These are phyloP conservation scores for Petrolisthes manimaculis DNA, from an alignment of 2,888 invertebrate species.

Conservation along the genomic window DNA sequence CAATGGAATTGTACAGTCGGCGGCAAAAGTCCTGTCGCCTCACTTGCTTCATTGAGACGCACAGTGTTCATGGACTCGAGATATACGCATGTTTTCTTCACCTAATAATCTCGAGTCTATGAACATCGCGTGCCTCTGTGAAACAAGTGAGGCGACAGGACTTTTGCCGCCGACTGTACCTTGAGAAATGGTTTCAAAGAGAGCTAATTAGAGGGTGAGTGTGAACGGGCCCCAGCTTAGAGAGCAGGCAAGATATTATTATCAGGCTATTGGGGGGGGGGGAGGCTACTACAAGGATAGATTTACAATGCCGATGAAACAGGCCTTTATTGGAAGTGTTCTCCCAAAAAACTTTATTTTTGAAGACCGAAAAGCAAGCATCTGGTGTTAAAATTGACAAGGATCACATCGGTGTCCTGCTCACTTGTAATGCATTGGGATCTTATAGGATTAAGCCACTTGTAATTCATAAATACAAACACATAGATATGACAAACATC, in stretches of 20 bases:
- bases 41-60: too few species aligned
- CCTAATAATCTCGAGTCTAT: too few species aligned
- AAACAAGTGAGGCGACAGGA: too few species aligned
- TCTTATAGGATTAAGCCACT: slow-evolving; percentile 13
- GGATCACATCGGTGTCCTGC: neutral
- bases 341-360: slow-evolving; percentile 55
- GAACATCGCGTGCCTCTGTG: too few species aligned
- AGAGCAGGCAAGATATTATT: neutral
- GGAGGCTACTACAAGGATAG: neutral
- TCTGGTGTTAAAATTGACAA: slow-evolving; percentile 21
- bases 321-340: slow-evolving; percentile 2
- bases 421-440: slow-evolving; percentile 1
- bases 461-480: neutral
- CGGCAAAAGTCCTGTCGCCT: too few species aligned
- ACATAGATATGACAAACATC: neutral
- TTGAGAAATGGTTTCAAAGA: neutral
- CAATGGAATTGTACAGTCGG: too few species aligned
- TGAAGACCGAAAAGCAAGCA: neutral
- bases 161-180: too few species aligned
- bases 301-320: neutral
- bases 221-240: neutral
- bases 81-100: too few species aligned
- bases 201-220: too few species aligned
- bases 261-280: neutral
- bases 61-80: too few species aligned